These are phyloP conservation scores for Clarias fuscus DNA, from an alignment of 2,797 vertebrate genomes.

Conservation along the genomic window DNA sequence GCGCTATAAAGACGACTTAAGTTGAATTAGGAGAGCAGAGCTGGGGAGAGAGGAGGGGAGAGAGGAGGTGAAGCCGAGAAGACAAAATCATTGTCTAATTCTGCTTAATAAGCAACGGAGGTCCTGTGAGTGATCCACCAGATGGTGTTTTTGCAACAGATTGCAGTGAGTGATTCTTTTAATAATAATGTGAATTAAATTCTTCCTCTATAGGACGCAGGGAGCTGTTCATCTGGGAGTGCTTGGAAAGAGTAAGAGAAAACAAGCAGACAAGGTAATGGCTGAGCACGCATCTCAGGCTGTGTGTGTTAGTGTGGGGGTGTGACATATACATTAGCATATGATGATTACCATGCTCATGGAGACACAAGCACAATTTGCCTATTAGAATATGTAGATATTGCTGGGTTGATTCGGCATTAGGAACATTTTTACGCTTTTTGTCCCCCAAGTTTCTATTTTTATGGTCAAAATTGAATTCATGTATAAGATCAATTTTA, in stretches of 20 bases:
- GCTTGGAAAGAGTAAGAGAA: conserved; percentile 61
- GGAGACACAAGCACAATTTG: not conserved
- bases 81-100: conserved; percentile 68
- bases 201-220: conserved; percentile 62
- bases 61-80: conserved; percentile 49
- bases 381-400: not conserved
- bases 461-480: not conserved
- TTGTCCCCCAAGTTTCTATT: not conserved
- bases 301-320: conserved; percentile 19
- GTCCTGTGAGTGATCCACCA: conserved; percentile 65
- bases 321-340: conserved; percentile 12
- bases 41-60: conserved; percentile 16
- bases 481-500: not conserved
- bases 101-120: conserved; percentile 67
- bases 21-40: conserved; percentile 50
- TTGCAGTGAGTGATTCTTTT: conserved; percentile 69
- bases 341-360: not conserved
- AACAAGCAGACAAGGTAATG: conserved; percentile 62
- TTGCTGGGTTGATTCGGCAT: not conserved
- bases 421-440: not conserved
- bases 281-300: conserved; percentile 64
- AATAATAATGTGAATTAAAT: conserved; percentile 71
- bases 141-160: conserved; percentile 70
- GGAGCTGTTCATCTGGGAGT: conserved; percentile 60
- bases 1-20: conserved; percentile 56